Conservation (phyloP, 2,113 vertebrate genomes). For the Halichoerus grypus region DNA sequence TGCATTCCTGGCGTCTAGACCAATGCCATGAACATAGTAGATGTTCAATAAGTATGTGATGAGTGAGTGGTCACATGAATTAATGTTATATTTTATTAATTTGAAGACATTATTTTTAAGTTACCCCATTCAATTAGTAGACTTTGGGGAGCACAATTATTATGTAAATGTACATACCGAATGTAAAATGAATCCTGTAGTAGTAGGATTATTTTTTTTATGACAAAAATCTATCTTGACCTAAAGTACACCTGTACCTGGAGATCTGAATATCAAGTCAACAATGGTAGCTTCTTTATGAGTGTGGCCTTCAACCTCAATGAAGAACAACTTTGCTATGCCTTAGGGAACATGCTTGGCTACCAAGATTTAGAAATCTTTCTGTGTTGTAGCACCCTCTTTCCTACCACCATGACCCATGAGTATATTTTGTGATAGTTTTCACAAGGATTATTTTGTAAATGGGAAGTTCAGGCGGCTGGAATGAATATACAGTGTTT, state of each 20-base stretch:
- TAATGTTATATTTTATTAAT: neutral
- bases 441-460: neutral
- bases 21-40: neutral
- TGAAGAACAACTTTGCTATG: neutral
- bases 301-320: neutral
- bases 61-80: neutral
- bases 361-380: neutral
- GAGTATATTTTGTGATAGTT: neutral
- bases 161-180: neutral
- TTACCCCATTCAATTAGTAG: neutral
- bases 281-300: neutral
- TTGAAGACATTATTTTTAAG: neutral
- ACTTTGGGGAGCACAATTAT: neutral
- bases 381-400: neutral
- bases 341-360: neutral
- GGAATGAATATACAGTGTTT: neutral
- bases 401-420: neutral
- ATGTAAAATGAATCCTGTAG: neutral
- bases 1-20: neutral
- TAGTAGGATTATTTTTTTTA: neutral
- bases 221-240: neutral
- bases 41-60: neutral
- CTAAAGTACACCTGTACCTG: neutral
- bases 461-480: neutral
- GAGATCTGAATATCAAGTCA: neutral